phyloP scores from a whole-genome alignment of 2,888 invertebrate genomes.

The Augochlorella aurata region DNA sequence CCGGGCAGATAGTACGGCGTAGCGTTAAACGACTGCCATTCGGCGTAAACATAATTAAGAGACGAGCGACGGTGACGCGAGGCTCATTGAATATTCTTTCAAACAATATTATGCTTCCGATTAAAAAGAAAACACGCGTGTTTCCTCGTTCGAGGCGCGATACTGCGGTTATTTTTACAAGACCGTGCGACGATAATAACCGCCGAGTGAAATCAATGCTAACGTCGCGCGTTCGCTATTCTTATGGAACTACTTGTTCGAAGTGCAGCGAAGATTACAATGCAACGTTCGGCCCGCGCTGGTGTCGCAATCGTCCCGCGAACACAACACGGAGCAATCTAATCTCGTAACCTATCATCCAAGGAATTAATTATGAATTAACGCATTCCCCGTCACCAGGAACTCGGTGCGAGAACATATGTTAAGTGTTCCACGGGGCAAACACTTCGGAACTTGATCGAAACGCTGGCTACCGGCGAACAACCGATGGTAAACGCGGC shows the following conservation, averaged over 20 bases:
- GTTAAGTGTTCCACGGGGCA: background rate
- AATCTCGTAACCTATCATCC: constrained; percentile 38
- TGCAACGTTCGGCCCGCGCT: constrained; percentile 20
- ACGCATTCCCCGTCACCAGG: constrained; percentile 5
- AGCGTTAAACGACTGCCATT: background rate
- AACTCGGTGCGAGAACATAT: background rate
- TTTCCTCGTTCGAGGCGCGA: background rate
- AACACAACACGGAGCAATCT: constrained; percentile 24
- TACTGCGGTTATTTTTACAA: background rate
- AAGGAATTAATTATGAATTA: constrained; percentile 31
- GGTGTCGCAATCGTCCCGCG: constrained; percentile 25
- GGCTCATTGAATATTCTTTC: background rate
- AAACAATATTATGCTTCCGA: constrained; percentile 1
- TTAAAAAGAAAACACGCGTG: background rate
- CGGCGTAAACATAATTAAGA: background rate
- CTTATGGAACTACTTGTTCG: constrained; percentile 26
- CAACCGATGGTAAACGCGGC: constrained; percentile 5
- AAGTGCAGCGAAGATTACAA: constrained; percentile 20
- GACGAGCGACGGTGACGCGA: background rate
- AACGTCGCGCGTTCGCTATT: constrained; percentile 7
- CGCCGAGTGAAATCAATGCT: constrained; percentile 31
- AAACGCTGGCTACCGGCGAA: background rate
- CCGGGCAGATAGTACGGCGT: background rate
- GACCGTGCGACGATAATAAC: constrained; percentile 28
- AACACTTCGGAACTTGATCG: background rate